These are phyloP conservation scores for Catharus ustulatus DNA, from an alignment of 2,797 vertebrate species.

Conservation along the genomic window DNA sequence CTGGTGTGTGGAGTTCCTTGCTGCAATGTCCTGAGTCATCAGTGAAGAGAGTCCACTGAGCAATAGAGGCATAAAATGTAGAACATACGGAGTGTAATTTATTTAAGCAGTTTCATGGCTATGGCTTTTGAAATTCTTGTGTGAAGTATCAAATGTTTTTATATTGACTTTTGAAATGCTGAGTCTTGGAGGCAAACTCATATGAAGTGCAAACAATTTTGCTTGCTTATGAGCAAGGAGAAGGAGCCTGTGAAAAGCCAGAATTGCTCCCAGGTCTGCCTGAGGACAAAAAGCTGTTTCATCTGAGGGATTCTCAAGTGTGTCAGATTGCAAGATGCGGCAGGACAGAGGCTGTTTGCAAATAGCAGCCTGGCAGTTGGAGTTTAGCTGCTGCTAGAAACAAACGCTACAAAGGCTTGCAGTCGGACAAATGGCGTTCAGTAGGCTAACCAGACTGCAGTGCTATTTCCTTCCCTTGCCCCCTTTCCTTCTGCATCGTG, in stretches of 20 bases:
- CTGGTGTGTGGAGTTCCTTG: background rate
- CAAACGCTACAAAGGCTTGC: background rate
- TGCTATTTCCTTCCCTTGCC: background rate
- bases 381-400: background rate
- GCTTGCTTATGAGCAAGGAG: background rate
- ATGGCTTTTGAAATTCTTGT: background rate
- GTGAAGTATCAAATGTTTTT: background rate
- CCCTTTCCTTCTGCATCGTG: background rate
- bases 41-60: background rate
- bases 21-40: background rate
- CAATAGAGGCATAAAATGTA: background rate
- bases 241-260: background rate
- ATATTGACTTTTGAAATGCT: background rate
- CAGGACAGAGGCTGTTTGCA: constrained; percentile 31
- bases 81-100: background rate
- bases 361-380: background rate
- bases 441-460: constrained; percentile 13
- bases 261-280: background rate
- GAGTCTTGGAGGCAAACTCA: background rate
- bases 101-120: background rate
- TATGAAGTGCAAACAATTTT: background rate
- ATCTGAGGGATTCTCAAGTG: constrained; percentile 11
- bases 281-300: constrained; percentile 47
- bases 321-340: background rate
- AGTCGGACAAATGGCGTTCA: background rate